phyloP scores from a whole-genome alignment of 2,888 invertebrate genomes.

The Dichetophora obliterata region DNA sequence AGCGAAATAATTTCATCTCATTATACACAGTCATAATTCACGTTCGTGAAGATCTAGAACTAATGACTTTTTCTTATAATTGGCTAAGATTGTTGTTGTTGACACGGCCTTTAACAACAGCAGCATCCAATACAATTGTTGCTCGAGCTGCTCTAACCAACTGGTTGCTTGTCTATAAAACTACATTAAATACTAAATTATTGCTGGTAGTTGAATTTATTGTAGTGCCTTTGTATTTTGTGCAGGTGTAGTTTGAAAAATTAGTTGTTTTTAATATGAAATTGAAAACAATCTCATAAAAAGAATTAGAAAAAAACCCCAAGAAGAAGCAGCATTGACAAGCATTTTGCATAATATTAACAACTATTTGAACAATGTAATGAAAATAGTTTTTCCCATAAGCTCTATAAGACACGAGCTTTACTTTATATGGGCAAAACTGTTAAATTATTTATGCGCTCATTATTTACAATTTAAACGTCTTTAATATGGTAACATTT shows the following conservation, averaged over 20 bases:
- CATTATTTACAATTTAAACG: background rate
- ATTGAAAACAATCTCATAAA: background rate
- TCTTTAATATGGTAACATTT: too few relatives aligned
- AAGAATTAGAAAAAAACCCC: background rate
- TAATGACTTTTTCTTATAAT: constrained; percentile 38
- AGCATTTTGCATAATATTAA: constrained; percentile 11
- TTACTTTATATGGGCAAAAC: constrained; percentile 14
- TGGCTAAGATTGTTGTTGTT: constrained; percentile 16
- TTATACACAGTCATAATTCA: background rate
- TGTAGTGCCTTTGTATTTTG: background rate
- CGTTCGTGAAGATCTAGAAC: constrained; percentile 36
- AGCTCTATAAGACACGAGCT: background rate
- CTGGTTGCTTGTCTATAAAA: constrained; percentile 5
- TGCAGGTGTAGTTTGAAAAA: constrained; percentile 14
- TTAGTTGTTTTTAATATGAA: background rate
- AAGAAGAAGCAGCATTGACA: constrained; percentile 7
- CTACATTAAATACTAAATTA: constrained; percentile 19
- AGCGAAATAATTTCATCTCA: constrained; percentile 4
- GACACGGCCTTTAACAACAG: background rate
- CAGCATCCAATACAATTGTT: constrained; percentile 39
- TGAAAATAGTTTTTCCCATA: too few relatives aligned
- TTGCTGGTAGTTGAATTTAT: constrained; percentile 10
- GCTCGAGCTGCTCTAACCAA: constrained; percentile 20
- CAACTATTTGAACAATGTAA: background rate
- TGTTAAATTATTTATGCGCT: constrained; percentile 4